Base-by-base conservation (phyloP, 2,888 invertebrate genomes). In the Chymomyza caudatula region DNA sequence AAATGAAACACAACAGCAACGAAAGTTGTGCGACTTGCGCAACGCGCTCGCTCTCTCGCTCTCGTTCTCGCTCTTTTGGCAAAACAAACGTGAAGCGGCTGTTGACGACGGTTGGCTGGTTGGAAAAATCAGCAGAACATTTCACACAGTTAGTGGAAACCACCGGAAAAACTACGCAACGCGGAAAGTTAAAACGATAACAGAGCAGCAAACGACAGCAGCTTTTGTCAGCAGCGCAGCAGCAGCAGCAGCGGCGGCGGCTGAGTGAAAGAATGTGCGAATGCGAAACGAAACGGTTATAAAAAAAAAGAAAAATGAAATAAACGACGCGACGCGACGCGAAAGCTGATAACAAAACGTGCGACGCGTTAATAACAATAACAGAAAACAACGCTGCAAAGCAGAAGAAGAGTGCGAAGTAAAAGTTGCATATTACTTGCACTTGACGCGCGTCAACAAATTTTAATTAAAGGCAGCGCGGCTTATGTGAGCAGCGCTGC, bases 81-180 rank as follows among this genome's bases (percentile, higher is more conserved):
- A 69, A 67, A 74, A 75, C 69, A 69, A 71, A 77, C 71, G 51
- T 49, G 47, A 62, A 43, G 52, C 52, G 37, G 60, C 56, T 65
- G 69, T 73, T 77, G 70, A 73, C 68, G 74, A 72, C 69, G 57
- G 67, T 60, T 62, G 54, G 43, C 61, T 60, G 77, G 68, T 76
- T 75, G 80, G 85, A 74, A 83, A 86, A 83, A 74, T 83, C 76
- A 68, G 64, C 65, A 69, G 76, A 73, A 76, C 29, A 74, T 73
- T 76, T 73, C 82, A 85, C 78, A 82, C 77, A 79, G 78, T 71
- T 82, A 87, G 87, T 80, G 88, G 80, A 81, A 85, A 86, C 73
- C 85, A 79, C 77, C 87, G 88, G 85, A 79, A 81, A 86, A 87
- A 88, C 88, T 87, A 86, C 85, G 70, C 58, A 76, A 61, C 86